Evolutionary conservation across 2,113 vertebrate species (phyloP).

Genomic region (Ellobius talpinus): DNA sequence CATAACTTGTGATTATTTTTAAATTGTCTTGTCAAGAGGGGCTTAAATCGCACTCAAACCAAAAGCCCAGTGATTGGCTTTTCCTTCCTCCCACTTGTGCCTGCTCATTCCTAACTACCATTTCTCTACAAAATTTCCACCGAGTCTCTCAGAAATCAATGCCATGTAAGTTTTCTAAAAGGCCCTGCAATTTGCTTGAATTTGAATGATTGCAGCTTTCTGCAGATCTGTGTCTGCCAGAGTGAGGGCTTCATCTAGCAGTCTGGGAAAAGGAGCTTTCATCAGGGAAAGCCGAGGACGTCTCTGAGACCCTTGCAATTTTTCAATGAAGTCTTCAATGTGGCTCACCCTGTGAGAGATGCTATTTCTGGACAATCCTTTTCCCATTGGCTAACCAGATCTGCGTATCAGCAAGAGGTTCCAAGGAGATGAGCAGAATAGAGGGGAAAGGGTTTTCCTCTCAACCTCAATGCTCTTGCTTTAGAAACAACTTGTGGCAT

Average conservation of each 20-base stretch:
- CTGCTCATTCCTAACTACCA: constrained; percentile 66
- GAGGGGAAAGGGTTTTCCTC: constrained; percentile 87
- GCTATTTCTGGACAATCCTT: constrained; percentile 94
- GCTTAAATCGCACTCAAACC: neutral
- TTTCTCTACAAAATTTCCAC: constrained; percentile 63
- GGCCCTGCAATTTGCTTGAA: constrained; percentile 88
- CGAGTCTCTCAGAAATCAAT: constrained; percentile 38
- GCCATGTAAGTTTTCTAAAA: constrained; percentile 87
- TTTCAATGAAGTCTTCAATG: constrained; percentile 91
- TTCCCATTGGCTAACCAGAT: constrained; percentile 95
- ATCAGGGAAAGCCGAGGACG: constrained; percentile 90
- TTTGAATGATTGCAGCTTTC: constrained; percentile 94
- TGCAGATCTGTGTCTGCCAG: constrained; percentile 90
- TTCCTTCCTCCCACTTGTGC: constrained; percentile 23
- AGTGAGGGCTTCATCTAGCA: constrained; percentile 88
- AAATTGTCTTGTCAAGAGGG: neutral
- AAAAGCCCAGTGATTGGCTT: neutral
- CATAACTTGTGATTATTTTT: constrained; percentile 19
- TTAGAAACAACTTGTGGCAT: constrained; percentile 92
- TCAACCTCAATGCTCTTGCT: constrained; percentile 88
- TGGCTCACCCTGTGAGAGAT: constrained; percentile 94
- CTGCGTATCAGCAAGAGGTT: constrained; percentile 93
- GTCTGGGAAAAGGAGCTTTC: constrained; percentile 89
- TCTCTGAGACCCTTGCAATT: constrained; percentile 87
- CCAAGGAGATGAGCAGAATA: constrained; percentile 90